These are phyloP conservation scores for Cathartes aura DNA, from an alignment of 2,113 vertebrate species.

Conservation along the genomic window DNA sequence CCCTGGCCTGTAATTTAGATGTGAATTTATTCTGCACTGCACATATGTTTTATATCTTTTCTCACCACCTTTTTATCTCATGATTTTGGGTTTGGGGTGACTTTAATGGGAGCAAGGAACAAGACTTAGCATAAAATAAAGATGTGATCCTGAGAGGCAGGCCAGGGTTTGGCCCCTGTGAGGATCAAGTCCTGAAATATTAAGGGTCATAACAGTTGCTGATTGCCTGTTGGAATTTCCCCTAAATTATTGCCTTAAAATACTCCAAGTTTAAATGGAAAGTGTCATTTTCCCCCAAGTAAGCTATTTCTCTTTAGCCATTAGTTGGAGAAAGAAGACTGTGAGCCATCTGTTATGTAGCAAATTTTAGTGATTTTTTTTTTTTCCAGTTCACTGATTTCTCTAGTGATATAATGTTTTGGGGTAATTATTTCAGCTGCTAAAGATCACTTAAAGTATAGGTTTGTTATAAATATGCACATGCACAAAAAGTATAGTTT, in stretches of 20 bases:
- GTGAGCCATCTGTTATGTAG: background rate
- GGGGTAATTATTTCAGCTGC: constrained; percentile 30
- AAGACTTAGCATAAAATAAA: constrained; percentile 28
- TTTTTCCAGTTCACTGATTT: background rate
- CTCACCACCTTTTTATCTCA: constrained; percentile 23
- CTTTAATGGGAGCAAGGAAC: constrained; percentile 13
- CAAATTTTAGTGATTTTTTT: background rate
- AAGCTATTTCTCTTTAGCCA: constrained; percentile 19
- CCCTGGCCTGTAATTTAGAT: constrained; percentile 13
- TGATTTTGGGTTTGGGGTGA: background rate
- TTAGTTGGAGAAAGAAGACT: constrained; percentile 34
- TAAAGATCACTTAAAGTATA: background rate
- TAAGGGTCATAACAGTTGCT: background rate
- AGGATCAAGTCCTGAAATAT: constrained; percentile 20
- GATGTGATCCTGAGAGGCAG: background rate
- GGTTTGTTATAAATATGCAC: background rate
- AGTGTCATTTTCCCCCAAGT: constrained; percentile 17
- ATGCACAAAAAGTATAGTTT: background rate
- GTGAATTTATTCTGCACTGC: constrained; percentile 54
- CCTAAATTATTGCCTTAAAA: constrained; percentile 10
- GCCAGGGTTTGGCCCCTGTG: background rate
- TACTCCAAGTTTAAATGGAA: constrained; percentile 14
- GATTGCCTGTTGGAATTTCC: constrained; percentile 23
- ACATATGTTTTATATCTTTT: constrained; percentile 28
- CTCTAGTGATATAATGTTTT: background rate